phyloP scores from a whole-genome alignment of 1,140 invertebrate genomes.

The Psix sp. region DNA sequence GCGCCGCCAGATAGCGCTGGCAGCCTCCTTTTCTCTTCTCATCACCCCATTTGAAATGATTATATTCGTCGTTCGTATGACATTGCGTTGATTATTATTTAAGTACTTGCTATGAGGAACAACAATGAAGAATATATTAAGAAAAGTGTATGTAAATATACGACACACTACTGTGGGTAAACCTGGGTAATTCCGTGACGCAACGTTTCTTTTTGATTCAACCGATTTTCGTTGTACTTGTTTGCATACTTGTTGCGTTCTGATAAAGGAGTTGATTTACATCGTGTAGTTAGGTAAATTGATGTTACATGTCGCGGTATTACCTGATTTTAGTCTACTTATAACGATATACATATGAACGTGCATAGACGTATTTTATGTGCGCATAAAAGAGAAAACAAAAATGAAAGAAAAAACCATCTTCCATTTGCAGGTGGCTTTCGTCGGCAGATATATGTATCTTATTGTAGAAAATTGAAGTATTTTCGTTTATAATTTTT shows the following conservation, averaged over 20 bases:
- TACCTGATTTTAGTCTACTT: constrained; percentile 43
- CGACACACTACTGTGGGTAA: constrained; percentile 43
- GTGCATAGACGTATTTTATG: constrained; percentile 56
- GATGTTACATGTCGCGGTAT: constrained; percentile 23
- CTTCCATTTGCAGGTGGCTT: constrained; percentile 50
- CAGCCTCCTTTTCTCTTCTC: not conserved
- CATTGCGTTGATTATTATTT: constrained; percentile 71
- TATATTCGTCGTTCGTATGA: constrained; percentile 24
- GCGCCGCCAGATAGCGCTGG: constrained; percentile 1
- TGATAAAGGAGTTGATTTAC: constrained; percentile 9
- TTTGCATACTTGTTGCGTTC: constrained; percentile 17
- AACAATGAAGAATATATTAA: constrained; percentile 65
- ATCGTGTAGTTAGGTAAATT: constrained; percentile 29
- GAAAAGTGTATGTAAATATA: constrained; percentile 54
- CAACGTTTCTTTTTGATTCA: constrained; percentile 5
- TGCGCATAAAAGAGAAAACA: constrained; percentile 32
- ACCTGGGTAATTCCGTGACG: constrained; percentile 45
- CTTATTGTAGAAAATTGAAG: constrained; percentile 48
- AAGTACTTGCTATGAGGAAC: constrained; percentile 65
- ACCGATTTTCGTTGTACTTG: constrained; percentile 9
- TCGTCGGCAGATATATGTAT: constrained; percentile 53
- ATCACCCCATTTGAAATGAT: not conserved
- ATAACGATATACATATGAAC: constrained; percentile 48
- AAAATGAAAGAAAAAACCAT: constrained; percentile 34
- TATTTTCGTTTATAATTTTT: constrained; percentile 29